phyloP scores from a whole-genome alignment of 2,113 vertebrate genomes.

The Atrichornis clamosus region DNA sequence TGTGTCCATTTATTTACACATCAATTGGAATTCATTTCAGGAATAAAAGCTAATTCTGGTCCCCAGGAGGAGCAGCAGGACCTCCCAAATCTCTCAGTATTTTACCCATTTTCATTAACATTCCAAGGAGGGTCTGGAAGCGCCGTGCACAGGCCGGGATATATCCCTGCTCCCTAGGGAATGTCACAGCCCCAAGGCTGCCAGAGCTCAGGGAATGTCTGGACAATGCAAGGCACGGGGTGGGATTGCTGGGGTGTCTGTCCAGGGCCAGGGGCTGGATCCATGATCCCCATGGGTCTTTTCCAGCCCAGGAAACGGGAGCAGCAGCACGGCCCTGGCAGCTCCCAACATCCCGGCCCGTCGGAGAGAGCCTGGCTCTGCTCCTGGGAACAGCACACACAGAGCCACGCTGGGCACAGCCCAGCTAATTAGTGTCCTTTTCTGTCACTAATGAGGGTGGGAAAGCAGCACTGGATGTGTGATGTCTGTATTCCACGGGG shows the following conservation, averaged over 20 bases:
- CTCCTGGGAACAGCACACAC: background rate
- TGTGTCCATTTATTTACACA: background rate
- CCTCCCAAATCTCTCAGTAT: background rate
- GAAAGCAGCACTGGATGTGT: background rate
- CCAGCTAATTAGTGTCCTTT: slow-evolving; percentile 12
- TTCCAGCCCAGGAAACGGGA: background rate
- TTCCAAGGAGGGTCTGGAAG: background rate
- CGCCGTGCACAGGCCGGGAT: background rate
- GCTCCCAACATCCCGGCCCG: background rate
- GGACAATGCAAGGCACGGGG: background rate
- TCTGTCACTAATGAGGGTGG: slow-evolving; percentile 26
- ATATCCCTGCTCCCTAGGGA: background rate
- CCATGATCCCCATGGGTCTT: background rate
- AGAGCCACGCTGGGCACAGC: background rate
- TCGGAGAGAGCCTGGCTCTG: background rate
- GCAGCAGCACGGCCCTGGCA: background rate
- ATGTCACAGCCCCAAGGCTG: background rate
- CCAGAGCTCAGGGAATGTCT: background rate
- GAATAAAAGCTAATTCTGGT: background rate
- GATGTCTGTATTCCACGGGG: background rate
- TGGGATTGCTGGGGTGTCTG: background rate
- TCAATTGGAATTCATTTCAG: accelerated
- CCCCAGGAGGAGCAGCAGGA: background rate
- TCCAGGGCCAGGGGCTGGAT: background rate
- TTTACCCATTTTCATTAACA: background rate